Base-by-base conservation (phyloP, 2,888 invertebrate species). In the Prionchulus punctatus region DNA sequence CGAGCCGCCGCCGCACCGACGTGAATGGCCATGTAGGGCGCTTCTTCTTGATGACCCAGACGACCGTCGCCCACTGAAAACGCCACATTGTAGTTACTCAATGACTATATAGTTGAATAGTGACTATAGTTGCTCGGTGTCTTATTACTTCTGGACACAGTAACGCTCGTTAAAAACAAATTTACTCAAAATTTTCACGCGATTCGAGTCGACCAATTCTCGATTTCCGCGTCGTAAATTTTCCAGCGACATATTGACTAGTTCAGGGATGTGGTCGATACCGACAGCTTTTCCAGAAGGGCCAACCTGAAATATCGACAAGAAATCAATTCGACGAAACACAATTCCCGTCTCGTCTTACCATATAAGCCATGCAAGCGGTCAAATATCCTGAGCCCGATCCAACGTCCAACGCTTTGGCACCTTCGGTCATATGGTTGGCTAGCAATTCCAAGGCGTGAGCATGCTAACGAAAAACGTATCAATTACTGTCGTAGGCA, bases 311-410 rank as follows among this genome's bases (percentile, higher is more conserved):
- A 18, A 36, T 12, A 45, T 12, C 47, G 47, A 45, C 23, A 7
- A 45, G 47, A 7, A 45, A 45, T 18, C 47, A 21, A 45, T 7
- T 21, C n/a, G 23, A 45, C 23, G 4, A 45, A 21, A n/a, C n/a
- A n/a, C n/a, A n/a, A n/a, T n/a, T n/a, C n/a, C n/a, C n/a, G n/a
- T n/a, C n/a, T n/a, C n/a, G n/a, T 12, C 67, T 62, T 66, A 78
- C 78, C 82, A 87, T 86, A 36, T 83, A 75, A 23, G 85, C 83
- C 82, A 92, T 88, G 67, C 90, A 91, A 18, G 85, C 84, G 1
- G 90, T 89, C 45, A 92, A 77, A 71, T 91, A 92, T 1, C 92
- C 92, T 58, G 88, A 87, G 1, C 92, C 92, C 27, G 87, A 89
- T 18, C 92, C 92, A 49, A 92, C 87, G 74, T 92, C 92, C 60